Evolutionary conservation across 2,113 vertebrate genomes (phyloP).

Genomic region (Gymnorhina tibicen): DNA sequence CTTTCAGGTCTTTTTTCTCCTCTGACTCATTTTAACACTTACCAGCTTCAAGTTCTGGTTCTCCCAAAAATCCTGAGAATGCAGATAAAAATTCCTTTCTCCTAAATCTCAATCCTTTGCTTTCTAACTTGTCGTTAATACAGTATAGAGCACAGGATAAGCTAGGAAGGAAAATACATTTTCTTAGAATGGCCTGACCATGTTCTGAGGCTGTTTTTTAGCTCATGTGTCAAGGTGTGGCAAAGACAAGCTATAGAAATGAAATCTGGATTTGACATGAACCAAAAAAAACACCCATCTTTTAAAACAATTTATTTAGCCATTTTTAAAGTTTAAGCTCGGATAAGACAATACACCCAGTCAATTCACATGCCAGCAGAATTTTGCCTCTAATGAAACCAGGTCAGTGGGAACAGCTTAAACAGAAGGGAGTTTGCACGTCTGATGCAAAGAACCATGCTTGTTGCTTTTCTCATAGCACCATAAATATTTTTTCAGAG

Average conservation of each 20-base stretch:
- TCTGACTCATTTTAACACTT: conserved; percentile 19
- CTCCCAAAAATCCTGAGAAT: background rate
- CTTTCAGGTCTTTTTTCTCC: background rate
- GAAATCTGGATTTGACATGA: background rate
- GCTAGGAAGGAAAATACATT: background rate
- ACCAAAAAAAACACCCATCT: background rate
- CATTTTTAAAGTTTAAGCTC: background rate
- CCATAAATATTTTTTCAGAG: background rate
- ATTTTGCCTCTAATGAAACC: background rate
- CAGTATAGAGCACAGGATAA: background rate
- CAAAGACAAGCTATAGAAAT: background rate
- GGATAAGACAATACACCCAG: background rate
- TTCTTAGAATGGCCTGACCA: background rate
- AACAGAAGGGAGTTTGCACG: background rate
- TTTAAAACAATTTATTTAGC: background rate
- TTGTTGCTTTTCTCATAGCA: background rate
- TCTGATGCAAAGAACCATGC: background rate
- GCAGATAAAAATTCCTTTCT: background rate
- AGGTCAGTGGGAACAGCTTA: background rate
- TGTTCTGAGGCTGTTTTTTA: background rate
- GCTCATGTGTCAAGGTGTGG: background rate
- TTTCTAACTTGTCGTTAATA: background rate
- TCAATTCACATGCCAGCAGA: background rate
- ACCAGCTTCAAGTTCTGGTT: background rate
- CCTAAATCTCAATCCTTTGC: background rate